Evolutionary conservation across 2,797 vertebrate species (phyloP).

Genomic region (Chromobotia macracanthus): DNA sequence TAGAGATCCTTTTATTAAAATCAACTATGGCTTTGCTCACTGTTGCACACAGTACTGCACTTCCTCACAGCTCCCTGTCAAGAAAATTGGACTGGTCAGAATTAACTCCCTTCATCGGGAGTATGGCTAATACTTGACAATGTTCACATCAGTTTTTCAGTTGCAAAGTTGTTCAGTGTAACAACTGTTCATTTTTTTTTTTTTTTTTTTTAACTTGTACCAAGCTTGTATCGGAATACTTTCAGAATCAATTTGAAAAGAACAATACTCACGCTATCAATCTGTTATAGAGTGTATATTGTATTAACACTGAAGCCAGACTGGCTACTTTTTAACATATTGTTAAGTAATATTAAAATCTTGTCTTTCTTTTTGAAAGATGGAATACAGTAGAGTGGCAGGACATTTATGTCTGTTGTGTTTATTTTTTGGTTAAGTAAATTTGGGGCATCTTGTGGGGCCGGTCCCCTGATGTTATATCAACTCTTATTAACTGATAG

Average conservation of each 20-base stretch:
- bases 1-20: slow-evolving; percentile 79
- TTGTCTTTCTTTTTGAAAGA: slow-evolving; percentile 99
- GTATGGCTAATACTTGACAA: slow-evolving; percentile 84
- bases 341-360: slow-evolving; percentile 99
- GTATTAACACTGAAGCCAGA: slow-evolving; percentile 99
- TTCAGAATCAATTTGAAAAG: slow-evolving; percentile 86
- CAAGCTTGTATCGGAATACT: slow-evolving; percentile 96
- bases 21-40: slow-evolving; percentile 84
- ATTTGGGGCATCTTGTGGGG: slow-evolving; percentile 3
- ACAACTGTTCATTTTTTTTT: slow-evolving; percentile 79
- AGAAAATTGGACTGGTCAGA: slow-evolving; percentile 81
- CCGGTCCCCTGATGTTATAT: background rate
- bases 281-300: slow-evolving; percentile 99
- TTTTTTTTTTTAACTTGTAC: slow-evolving; percentile 87
- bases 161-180: slow-evolving; percentile 71
- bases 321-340: slow-evolving; percentile 99
- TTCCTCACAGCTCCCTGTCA: slow-evolving; percentile 80
- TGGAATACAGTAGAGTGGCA: slow-evolving; percentile 99
- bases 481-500: background rate
- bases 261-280: slow-evolving; percentile 95
- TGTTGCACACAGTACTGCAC: slow-evolving; percentile 79
- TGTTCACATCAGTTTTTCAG: slow-evolving; percentile 74
- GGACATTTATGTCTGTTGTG: slow-evolving; percentile 78
- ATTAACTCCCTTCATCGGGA: slow-evolving; percentile 70
- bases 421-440: slow-evolving; percentile 64